A percentile compares a stretch with the other conserved stretches of the same genome.
Evolutionary conservation across 2,113 vertebrate species (phyloP).

Genomic region (Fregata magnificens): DNA sequence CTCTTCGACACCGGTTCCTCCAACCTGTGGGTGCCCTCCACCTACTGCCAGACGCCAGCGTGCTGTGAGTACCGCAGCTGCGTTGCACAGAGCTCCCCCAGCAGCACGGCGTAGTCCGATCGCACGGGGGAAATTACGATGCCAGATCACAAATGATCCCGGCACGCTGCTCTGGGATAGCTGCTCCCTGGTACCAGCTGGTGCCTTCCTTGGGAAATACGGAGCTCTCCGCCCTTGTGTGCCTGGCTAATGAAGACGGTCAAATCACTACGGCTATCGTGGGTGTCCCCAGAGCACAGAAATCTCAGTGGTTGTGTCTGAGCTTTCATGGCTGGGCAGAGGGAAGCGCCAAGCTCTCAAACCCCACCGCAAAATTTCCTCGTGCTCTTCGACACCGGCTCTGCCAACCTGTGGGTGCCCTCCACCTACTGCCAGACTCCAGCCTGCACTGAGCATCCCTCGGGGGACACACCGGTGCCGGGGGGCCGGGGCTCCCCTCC

Average conservation of each 20-base stretch:
- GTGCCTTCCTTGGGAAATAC: not conserved
- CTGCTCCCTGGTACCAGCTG: not conserved
- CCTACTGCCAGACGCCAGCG: conserved; percentile 29
- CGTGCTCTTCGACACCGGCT: too few species aligned
- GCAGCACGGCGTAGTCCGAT: not conserved
- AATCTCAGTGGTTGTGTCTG: not conserved
- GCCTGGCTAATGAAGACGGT: too few species aligned
- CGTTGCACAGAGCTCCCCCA: accelerated
- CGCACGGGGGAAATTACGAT: accelerated
- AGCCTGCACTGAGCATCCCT: conserved; percentile 31
- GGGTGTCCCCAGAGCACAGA: not conserved
- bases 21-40: conserved; percentile 65
- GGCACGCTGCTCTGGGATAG: not conserved
- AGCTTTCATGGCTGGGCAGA: accelerated
- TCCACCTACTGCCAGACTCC: too few species aligned
- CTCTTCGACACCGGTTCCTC: conserved; percentile 63
- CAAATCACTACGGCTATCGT: accelerated
- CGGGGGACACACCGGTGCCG: not conserved
- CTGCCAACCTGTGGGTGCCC: too few species aligned
- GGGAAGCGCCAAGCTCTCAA: not conserved
- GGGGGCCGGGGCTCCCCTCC: accelerated
- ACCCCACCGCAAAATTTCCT: too few species aligned
- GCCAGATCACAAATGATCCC: accelerated
- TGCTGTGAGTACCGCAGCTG: not conserved
- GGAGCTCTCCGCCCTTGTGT: not conserved